Percentiles rank a stretch among this genome's conserved stretches.
These are phyloP conservation scores for Pygoscelis antarcticus DNA, from an alignment of 2,113 vertebrate species.

Conservation along the genomic window DNA sequence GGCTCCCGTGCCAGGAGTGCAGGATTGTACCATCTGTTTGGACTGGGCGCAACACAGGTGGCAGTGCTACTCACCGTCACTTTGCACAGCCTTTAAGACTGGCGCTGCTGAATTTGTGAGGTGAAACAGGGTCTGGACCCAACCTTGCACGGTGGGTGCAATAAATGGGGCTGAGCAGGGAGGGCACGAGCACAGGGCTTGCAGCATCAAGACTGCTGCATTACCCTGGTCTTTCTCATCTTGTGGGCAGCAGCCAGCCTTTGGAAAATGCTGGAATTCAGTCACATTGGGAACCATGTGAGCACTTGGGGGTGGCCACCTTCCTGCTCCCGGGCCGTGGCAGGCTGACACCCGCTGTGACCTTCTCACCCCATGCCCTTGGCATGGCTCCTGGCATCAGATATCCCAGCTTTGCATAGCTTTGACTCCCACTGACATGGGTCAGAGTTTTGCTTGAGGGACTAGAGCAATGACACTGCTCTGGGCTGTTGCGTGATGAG, in stretches of 20 bases:
- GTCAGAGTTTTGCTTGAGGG: neutral
- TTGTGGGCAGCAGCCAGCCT: neutral
- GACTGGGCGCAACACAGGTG: neutral
- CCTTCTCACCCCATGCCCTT: constrained; percentile 29
- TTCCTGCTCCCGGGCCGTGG: neutral
- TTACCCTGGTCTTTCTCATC: neutral
- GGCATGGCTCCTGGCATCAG: constrained; percentile 19
- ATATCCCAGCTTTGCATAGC: neutral
- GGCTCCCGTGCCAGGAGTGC: accelerated
- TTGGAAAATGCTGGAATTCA: neutral
- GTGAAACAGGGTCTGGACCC: accelerated
- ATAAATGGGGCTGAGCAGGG: accelerated
- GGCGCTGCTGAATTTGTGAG: accelerated
- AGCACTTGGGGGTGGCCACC: neutral
- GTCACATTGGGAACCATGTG: constrained; percentile 5
- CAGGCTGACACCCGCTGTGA: constrained; percentile 36
- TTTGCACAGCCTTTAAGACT: neutral
- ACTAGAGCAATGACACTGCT: neutral
- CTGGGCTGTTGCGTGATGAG: neutral
- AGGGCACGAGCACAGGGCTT: neutral
- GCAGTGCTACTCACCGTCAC: neutral
- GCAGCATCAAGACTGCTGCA: neutral
- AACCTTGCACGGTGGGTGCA: neutral
- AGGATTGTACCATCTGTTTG: neutral
- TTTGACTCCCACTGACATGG: constrained; percentile 1